Evolutionary conservation across 2,797 vertebrate species (phyloP).

Genomic region (Trematomus bernacchii): DNA sequence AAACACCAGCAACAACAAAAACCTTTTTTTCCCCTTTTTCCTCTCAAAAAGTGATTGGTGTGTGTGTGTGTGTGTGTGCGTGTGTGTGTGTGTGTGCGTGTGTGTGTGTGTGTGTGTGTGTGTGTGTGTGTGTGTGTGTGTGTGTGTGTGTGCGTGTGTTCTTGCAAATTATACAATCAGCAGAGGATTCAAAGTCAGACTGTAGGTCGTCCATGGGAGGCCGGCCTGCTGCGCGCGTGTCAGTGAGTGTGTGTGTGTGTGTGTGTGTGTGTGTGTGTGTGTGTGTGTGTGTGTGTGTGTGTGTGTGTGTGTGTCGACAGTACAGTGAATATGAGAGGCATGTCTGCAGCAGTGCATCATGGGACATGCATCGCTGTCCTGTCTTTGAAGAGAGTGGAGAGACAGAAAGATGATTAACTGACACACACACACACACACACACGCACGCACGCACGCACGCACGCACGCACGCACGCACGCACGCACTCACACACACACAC

Average conservation of each 20-base stretch:
- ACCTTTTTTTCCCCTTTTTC: too few relatives aligned
- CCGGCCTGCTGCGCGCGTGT: not conserved
- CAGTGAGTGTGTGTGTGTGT: too few relatives aligned
- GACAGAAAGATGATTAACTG: not conserved
- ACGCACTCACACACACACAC: too few relatives aligned
- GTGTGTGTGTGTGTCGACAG: not conserved
- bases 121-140: too few relatives aligned
- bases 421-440: too few relatives aligned
- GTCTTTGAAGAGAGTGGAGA: not conserved
- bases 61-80: conserved; percentile 6
- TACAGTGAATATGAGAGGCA: not conserved
- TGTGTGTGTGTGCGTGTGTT: too few relatives aligned
- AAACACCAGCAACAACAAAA: too few relatives aligned
- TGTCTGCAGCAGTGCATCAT: conserved; percentile 10
- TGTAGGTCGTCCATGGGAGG: conserved; percentile 48
- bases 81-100: not conserved
- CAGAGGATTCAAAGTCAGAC: conserved; percentile 50
- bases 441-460: too few relatives aligned
- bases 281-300: too few relatives aligned
- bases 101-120: conserved; percentile 6
- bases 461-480: too few relatives aligned
- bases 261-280: too few relatives aligned
- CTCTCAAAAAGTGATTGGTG: too few relatives aligned
- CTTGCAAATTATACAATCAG: conserved; percentile 17
- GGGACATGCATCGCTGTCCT: not conserved